Evolutionary conservation across 53 echinoderm and acorn worm genomes (phyloP).

Genomic region (Crossaster papposus): DNA sequence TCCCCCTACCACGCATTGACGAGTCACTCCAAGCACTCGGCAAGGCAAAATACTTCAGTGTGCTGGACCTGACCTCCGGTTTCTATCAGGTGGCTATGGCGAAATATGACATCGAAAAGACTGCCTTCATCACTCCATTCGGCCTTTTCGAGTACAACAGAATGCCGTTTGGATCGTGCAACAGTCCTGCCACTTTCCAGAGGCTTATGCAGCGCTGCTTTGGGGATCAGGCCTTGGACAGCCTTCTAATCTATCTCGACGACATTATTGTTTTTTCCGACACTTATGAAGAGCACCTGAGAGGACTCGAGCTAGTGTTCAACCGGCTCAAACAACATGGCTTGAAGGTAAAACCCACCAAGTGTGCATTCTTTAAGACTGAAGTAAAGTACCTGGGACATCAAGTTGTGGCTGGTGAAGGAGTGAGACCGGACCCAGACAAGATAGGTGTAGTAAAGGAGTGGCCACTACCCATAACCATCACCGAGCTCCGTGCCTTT

Average conservation of each 20-base stretch:
- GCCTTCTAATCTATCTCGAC: conserved; percentile 34
- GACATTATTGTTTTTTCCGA: conserved; percentile 20
- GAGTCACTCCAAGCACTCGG: too few species aligned
- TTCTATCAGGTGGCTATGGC: conserved; percentile 54
- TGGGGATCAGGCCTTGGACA: conserved; percentile 53
- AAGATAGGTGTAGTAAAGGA: conserved; percentile 13
- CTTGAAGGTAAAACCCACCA: conserved; percentile 41
- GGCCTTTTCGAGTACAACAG: conserved; percentile 43
- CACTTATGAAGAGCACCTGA: conserved; percentile 22
- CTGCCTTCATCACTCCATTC: conserved; percentile 53
- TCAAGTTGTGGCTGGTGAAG: conserved; percentile 11
- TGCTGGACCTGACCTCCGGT: conserved; percentile 47
- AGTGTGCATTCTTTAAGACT: conserved; percentile 25
- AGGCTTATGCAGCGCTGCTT: too few species aligned
- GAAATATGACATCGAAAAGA: conserved; percentile 33
- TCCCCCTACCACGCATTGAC: too few species aligned
- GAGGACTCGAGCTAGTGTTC: conserved; percentile 20
- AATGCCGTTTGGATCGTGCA: conserved; percentile 50
- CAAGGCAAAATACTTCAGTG: too few species aligned
- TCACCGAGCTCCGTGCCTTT: conserved; percentile 17
- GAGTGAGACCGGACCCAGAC: conserved; percentile 15
- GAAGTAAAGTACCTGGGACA: too few species aligned
- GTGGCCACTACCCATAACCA: conserved; percentile 5
- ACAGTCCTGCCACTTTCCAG: conserved; percentile 52
- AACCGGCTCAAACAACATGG: neutral